These are phyloP conservation scores for Biston stratarius DNA, from an alignment of 2,888 invertebrate species.

Conservation along the genomic window DNA sequence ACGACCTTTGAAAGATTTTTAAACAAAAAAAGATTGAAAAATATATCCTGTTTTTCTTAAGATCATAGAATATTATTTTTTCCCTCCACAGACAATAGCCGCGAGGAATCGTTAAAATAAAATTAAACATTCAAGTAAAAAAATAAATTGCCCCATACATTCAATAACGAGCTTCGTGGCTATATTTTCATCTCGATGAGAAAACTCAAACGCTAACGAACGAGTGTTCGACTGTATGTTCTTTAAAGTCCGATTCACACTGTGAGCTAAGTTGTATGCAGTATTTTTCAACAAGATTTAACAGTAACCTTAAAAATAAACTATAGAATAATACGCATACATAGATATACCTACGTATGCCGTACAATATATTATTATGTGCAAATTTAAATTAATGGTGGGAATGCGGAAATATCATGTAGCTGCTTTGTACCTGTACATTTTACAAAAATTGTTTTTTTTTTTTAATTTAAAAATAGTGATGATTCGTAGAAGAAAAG, in stretches of 20 bases:
- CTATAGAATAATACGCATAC: background rate
- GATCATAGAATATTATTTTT: background rate
- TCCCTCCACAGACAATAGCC: background rate
- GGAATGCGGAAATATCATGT: no score
- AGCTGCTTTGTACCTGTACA: no score
- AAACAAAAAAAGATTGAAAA: background rate
- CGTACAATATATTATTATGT: no score
- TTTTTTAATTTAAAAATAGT: no score
- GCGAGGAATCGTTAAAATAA: constrained; percentile 2
- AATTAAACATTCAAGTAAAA: constrained; percentile 3
- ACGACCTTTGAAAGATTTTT: no score
- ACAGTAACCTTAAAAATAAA: background rate
- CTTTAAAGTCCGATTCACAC: constrained; percentile 6
- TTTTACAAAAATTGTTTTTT: no score
- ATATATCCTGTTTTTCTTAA: background rate
- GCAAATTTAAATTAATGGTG: no score
- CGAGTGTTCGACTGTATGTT: constrained; percentile 1
- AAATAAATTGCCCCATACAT: constrained; percentile 9
- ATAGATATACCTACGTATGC: no score
- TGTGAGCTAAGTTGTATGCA: background rate
- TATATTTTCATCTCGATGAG: constrained; percentile 24
- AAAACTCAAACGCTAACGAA: constrained; percentile 13
- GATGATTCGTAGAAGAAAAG: no score
- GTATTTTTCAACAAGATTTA: no score
- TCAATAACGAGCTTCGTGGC: constrained; percentile 5